Conservation (phyloP, 64 coral and sea anemone species). For the Montipora cactus region DNA sequence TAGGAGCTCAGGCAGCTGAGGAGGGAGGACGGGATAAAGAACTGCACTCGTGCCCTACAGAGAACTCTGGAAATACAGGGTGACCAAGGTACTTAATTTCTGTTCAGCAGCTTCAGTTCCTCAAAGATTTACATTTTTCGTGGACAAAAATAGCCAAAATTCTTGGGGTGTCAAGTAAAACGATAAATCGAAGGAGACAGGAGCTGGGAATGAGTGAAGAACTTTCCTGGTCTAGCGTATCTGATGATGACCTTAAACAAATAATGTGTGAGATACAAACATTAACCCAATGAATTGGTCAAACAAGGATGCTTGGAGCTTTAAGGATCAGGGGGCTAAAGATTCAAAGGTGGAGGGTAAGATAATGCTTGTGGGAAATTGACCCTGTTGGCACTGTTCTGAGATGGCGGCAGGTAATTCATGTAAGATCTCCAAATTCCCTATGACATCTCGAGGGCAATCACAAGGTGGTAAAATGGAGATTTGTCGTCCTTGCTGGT, state of each 20-base stretch:
- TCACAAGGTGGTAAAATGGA: too few species aligned
- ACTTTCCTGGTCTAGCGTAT: constrained; percentile 22
- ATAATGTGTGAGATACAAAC: background rate
- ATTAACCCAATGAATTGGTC: background rate
- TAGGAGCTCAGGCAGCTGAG: constrained; percentile 21
- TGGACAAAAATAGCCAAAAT: constrained; percentile 68
- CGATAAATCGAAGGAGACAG: constrained; percentile 46
- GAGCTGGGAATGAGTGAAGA: constrained; percentile 44
- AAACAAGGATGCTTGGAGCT: too few species aligned
- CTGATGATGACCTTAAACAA: constrained; percentile 40
- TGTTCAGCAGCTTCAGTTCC: constrained; percentile 43
- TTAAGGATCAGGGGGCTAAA: too few species aligned
- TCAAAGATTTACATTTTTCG: constrained; percentile 63
- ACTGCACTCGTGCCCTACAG: constrained; percentile 28
- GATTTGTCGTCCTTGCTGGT: too few species aligned
- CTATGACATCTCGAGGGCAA: too few species aligned
- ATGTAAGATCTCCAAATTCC: too few species aligned
- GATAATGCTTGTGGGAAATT: too few species aligned
- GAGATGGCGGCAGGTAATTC: too few species aligned
- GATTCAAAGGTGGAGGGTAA: too few species aligned
- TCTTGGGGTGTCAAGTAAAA: constrained; percentile 53
- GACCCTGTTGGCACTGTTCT: too few species aligned
- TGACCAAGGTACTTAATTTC: constrained; percentile 34
- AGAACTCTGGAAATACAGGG: constrained; percentile 22
- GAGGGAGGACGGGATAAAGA: constrained; percentile 18